Conservation (phyloP, 2,113 vertebrate species). For the Trematocara stigmaticum region DNA sequence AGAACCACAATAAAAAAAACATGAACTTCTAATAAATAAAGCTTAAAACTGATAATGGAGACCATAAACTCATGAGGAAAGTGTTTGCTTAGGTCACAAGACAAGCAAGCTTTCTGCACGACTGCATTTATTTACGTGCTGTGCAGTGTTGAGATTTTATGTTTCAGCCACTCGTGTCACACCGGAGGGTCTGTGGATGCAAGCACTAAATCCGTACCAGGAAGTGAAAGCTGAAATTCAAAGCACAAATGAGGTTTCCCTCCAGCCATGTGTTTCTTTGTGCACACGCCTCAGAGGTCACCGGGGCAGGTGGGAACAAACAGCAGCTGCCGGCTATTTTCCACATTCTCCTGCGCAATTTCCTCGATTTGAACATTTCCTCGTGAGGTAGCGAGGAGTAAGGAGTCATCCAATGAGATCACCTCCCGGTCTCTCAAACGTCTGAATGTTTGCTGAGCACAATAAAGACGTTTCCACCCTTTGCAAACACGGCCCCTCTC, state of each 20-base stretch:
- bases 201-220: background rate
- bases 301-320: background rate
- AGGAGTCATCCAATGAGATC: background rate
- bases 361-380: background rate
- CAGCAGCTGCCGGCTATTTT: background rate
- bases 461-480: slow-evolving; percentile 11
- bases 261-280: background rate
- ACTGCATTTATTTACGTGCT: background rate
- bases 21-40: background rate
- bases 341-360: background rate
- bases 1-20: fast-evolving
- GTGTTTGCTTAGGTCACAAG: background rate
- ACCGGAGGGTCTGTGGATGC: background rate
- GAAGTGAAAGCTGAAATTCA: background rate
- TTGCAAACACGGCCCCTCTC: slow-evolving; percentile 36
- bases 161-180: background rate
- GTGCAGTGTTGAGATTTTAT: background rate
- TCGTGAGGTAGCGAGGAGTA: background rate
- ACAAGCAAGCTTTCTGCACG: background rate
- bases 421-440: background rate
- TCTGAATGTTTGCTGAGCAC: slow-evolving; percentile 30
- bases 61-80: background rate
- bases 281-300: background rate
- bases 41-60: background rate
- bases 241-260: background rate